Percentiles rank a stretch among this genome's conserved stretches.
Conservation (phyloP, 92 coral and sea anemone species). For the Chrysogorgia sp. region DNA sequence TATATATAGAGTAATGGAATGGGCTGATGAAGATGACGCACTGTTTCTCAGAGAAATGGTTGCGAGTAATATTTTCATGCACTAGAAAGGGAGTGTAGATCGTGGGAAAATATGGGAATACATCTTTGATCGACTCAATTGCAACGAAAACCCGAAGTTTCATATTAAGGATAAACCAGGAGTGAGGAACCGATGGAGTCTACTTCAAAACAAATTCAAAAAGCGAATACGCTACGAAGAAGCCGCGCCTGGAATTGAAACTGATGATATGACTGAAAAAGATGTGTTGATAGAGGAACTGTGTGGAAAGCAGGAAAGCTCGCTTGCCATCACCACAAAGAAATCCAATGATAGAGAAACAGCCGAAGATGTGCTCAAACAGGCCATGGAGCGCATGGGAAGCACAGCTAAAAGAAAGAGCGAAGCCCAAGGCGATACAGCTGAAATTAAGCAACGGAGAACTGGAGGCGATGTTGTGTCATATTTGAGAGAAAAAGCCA, state of each 20-base stretch:
- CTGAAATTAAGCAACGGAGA: constrained; percentile 40
- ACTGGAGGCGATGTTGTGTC: constrained; percentile 55
- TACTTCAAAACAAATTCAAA: constrained; percentile 56
- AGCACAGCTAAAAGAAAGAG: neutral
- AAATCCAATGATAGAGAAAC: constrained; percentile 56
- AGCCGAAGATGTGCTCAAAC: constrained; percentile 55
- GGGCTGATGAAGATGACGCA: too few species aligned
- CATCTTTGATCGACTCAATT: neutral
- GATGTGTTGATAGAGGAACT: constrained; percentile 63
- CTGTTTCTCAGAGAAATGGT: too few species aligned
- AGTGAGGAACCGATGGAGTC: constrained; percentile 60
- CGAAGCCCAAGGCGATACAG: constrained; percentile 41
- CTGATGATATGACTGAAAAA: constrained; percentile 62
- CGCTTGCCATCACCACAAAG: constrained; percentile 49
- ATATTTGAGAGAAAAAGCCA: constrained; percentile 63
- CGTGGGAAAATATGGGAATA: neutral
- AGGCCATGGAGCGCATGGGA: constrained; percentile 66
- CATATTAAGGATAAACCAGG: constrained; percentile 57
- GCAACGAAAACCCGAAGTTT: neutral
- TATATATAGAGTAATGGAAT: too few species aligned
- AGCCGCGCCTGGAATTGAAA: constrained; percentile 62
- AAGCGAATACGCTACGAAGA: constrained; percentile 62
- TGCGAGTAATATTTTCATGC: constrained; percentile 46
- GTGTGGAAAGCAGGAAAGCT: constrained; percentile 48
- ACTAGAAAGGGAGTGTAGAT: constrained; percentile 67